Evolutionary conservation across 2,113 vertebrate genomes (phyloP), one percentile per base, ranked within the genome.

Genomic region (Phylloscopus trochilus): DNA sequence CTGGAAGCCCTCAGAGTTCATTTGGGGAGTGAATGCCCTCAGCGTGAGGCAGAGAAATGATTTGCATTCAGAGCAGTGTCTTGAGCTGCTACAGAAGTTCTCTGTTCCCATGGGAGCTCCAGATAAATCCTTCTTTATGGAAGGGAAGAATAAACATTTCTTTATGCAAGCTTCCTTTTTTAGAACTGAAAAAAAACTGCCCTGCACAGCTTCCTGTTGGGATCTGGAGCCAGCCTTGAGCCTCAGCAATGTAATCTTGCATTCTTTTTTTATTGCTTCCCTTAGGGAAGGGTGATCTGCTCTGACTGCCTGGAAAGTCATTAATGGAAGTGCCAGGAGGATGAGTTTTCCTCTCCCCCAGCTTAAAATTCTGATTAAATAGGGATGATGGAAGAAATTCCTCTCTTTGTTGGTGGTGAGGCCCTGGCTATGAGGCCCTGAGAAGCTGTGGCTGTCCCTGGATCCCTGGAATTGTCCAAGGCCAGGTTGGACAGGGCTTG

Each of bases 141-240:
- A 60, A 85, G 80, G 88, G 94, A 90, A 78, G 86, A 96, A 95
- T 75, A 89, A 91, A 93, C 89, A 73, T 95, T 94, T 94, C 68
- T 51, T 96, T 95, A 93, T 67, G 74, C 89, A 73, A 83, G 94
- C 93, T 98, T 88, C 94, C 87, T 69, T 89, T 96, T 96, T 94
- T 92, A 95, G 94, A 67, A 19, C 18, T 94, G 91, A 88, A 87
- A 66, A 96, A 52, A 46, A 22, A 0, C 33, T 84, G 43, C 49
- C 24, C 83, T 76, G 74, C 68, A 1, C 10, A 3, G n/a, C 79
- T 97, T 97, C 88, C 93, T 97, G 72, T 83, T 90, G 52, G 72
- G 81, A 92, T 75, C 76, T 86, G 90, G 37, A 95, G 94, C 90
- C 95, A 94, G 87, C 41, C 95, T 73, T 83, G 72, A 63, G 64